phyloP scores from a whole-genome alignment of 2,888 invertebrate genomes.

The Ennomos erosarius region DNA sequence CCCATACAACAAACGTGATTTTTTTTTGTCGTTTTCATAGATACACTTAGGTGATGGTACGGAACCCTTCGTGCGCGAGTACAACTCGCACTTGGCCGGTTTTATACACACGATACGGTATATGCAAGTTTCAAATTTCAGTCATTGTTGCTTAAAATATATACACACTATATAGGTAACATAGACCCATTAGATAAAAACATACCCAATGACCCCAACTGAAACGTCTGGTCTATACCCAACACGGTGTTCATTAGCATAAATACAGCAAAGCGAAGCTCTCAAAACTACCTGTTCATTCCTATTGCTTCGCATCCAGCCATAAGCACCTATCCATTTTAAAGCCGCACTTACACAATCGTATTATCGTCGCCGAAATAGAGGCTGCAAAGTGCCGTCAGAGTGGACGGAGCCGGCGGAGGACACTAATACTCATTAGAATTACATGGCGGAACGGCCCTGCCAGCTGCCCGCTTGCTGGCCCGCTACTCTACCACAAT shows the following conservation, averaged over 20 bases:
- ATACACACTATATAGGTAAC: background rate
- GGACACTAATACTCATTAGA: constrained; percentile 84
- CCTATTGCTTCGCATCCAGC: constrained; percentile 39
- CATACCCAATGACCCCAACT: background rate
- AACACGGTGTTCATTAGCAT: constrained; percentile 32
- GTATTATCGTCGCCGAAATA: constrained; percentile 57
- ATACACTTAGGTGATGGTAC: too few species aligned
- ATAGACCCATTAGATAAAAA: background rate
- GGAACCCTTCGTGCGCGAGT: too few species aligned
- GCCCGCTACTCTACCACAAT: constrained; percentile 24
- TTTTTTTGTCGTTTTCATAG: too few species aligned
- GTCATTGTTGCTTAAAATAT: too few species aligned
- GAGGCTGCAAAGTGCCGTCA: constrained; percentile 52
- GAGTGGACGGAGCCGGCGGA: constrained; percentile 62
- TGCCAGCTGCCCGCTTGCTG: constrained; percentile 30
- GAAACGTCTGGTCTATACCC: constrained; percentile 5
- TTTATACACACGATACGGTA: too few species aligned
- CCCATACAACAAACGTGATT: too few species aligned
- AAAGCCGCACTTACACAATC: constrained; percentile 51
- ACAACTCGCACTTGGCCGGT: too few species aligned
- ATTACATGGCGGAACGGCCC: constrained; percentile 79
- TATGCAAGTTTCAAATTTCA: too few species aligned
- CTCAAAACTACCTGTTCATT: constrained; percentile 37
- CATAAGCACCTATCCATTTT: constrained; percentile 44
- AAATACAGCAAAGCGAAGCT: constrained; percentile 33